These are phyloP conservation scores for Actenoides hombroni DNA, from an alignment of 2,113 vertebrate genomes.

Conservation along the genomic window DNA sequence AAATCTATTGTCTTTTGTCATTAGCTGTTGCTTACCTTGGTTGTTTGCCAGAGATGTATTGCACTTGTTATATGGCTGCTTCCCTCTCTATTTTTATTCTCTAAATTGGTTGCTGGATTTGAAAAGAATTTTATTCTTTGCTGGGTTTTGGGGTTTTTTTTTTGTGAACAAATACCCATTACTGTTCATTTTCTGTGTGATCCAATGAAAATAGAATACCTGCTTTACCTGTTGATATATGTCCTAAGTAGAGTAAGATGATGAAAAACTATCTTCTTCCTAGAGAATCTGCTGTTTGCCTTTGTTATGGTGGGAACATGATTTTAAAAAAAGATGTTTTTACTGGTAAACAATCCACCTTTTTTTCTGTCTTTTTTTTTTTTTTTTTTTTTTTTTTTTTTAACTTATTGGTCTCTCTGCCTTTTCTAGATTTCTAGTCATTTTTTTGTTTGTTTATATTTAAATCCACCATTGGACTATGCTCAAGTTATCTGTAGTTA, in stretches of 20 bases:
- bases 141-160: not conserved
- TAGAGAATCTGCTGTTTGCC: not conserved
- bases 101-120: not conserved
- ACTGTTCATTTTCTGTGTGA: not conserved
- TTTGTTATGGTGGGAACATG: not conserved
- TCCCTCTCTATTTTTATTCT: not conserved
- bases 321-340: not conserved
- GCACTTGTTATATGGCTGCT: not conserved
- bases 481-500: not conserved
- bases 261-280: not conserved
- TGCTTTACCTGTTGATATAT: not conserved
- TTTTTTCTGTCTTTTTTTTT: not conserved
- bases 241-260: not conserved
- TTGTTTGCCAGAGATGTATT: constrained; percentile 1
- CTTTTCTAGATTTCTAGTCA: not conserved
- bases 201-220: not conserved
- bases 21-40: not conserved
- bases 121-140: not conserved
- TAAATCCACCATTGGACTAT: not conserved
- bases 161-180: not conserved
- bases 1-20: constrained; percentile 30
- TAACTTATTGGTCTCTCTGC: not conserved
- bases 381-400: not conserved
- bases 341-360: not conserved
- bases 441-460: not conserved